phyloP scores from a whole-genome alignment of 2,888 invertebrate genomes.

The Oscheius sp. region DNA sequence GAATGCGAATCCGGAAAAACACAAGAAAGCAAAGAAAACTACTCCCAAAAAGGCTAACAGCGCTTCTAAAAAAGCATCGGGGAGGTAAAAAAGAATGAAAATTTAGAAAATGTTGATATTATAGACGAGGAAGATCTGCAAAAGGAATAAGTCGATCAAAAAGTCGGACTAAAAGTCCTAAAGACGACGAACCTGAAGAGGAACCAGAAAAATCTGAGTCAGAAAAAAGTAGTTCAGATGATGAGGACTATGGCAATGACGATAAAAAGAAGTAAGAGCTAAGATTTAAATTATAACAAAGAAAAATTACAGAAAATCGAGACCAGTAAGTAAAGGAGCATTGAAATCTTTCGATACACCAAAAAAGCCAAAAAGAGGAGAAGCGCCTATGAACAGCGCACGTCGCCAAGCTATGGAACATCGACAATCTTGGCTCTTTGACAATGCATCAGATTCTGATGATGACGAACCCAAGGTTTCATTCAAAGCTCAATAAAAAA shows the following conservation, averaged over 20 bases:
- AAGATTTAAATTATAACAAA: not conserved
- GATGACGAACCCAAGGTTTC: not conserved
- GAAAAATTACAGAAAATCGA: not conserved
- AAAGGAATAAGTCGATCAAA: not conserved
- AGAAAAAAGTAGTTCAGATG: constrained; percentile 7
- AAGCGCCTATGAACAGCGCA: constrained; percentile 1
- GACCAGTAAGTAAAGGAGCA: constrained; percentile 14
- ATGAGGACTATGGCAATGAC: not conserved
- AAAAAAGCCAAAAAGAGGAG: not conserved
- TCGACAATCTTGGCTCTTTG: constrained; percentile 14
- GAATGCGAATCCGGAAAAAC: not conserved
- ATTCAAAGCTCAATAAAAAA: not conserved
- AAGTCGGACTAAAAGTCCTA: not conserved
- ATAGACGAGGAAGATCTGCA: not conserved
- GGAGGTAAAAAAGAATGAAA: not conserved
- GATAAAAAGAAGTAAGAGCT: constrained; percentile 1
- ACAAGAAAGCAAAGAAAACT: not conserved
- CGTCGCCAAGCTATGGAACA: not conserved
- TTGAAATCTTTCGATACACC: constrained; percentile 21
- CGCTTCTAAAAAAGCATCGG: no score
- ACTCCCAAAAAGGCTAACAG: not conserved
- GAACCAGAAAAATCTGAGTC: not conserved
- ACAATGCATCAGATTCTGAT: constrained; percentile 8
- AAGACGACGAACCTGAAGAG: not conserved
- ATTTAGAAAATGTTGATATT: not conserved